Base-by-base conservation (phyloP, 1,140 invertebrate genomes). In the Caenorhabditis latens region DNA sequence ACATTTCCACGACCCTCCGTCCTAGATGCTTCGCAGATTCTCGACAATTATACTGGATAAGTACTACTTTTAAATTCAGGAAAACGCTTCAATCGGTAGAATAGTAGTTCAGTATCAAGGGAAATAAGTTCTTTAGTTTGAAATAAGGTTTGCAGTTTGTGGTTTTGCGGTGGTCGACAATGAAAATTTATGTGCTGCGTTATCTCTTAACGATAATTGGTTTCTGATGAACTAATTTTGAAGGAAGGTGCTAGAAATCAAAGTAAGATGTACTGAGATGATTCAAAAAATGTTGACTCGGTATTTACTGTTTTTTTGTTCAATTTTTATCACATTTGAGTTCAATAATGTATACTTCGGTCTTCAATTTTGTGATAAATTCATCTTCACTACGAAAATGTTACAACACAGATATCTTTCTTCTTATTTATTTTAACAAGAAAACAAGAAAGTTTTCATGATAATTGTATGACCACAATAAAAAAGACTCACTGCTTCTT, bases 91-190 rank as follows among this genome's bases (percentile, higher is more conserved):
- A 63, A 63, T 63, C 61, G 21, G 61, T 58, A 58, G 19, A n/a
- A 32, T 11, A 63, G n/a, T 63, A 24, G 61, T 63, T 63, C 61
- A 46, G 65, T 71, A 21, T 71, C 65, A 71, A 71, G 65, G 65
- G 65, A 71, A 63, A 63, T 63, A 24, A 63, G 61, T 63, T 63
- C 61, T 63, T 40, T 63, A 13, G 42, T 13, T n/a, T 46, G 16
- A 21, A 71, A 46, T 71, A 48, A 48, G 14, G 6, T 79, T 79
- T 79, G 46, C 19, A n/a, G 71, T 79, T 79, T 21, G 46, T 24
- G n/a, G 46, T 24, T 79, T 50, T 46, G 40, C 65, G 40, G 13
- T n/a, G n/a, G 42, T 8, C 19, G 65, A 79, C 43, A 79, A 50
- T 79, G 43, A 79, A 79, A 79, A 32, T 79, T 79, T 79, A 79